Percentiles rank a stretch among this genome's conserved stretches.
Conservation (phyloP, 2,888 invertebrate genomes). For the Tipula helvola region DNA sequence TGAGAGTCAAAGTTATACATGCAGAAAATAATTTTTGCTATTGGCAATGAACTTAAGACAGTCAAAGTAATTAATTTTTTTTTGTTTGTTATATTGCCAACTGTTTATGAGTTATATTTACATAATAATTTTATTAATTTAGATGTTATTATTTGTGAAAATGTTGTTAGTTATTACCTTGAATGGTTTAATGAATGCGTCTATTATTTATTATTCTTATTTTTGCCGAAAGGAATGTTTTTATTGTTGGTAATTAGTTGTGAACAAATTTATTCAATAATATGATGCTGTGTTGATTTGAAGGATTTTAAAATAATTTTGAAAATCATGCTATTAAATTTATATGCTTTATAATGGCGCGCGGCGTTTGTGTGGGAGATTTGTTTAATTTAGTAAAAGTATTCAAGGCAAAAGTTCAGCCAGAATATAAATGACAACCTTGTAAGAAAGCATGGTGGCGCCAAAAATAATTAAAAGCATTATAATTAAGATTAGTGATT, state of each 20-base stretch:
- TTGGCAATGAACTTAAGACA: neutral
- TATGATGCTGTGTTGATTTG: neutral
- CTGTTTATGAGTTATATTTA: neutral
- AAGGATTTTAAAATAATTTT: neutral
- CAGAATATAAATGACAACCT: too few relatives aligned
- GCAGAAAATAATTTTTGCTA: neutral
- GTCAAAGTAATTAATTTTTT: neutral
- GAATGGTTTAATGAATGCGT: neutral
- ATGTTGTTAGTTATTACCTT: neutral
- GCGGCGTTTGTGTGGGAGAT: too few relatives aligned
- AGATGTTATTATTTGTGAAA: neutral
- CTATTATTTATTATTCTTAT: neutral
- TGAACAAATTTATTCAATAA: neutral
- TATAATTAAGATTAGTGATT: too few relatives aligned
- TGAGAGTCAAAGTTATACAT: neutral
- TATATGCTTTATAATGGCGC: too few relatives aligned
- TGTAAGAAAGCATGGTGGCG: too few relatives aligned
- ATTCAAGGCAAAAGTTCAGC: too few relatives aligned
- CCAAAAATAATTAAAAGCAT: too few relatives aligned
- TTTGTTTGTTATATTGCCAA: neutral
- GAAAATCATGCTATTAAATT: too few relatives aligned
- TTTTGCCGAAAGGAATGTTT: neutral
- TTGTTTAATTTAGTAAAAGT: too few relatives aligned
- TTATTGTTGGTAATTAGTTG: neutral
- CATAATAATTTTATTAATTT: neutral